Evolutionary conservation across 2,797 vertebrate species (phyloP).

Genomic region (Aratinga solstitialis): DNA sequence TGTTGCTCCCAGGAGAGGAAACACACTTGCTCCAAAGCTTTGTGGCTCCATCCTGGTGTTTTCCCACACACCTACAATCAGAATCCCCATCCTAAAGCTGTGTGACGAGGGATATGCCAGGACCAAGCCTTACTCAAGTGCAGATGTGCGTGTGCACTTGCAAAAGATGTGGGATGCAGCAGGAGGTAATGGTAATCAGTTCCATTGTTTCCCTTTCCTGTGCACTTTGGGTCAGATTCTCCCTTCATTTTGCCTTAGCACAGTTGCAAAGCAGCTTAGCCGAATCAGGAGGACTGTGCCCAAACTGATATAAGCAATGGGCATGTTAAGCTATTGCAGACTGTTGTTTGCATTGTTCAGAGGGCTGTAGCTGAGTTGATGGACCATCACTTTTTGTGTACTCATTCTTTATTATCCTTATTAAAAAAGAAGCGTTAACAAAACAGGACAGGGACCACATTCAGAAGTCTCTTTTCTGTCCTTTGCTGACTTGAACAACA

Average conservation of each 20-base stretch:
- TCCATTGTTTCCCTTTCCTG: neutral
- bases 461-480: neutral
- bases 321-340: neutral
- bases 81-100: neutral
- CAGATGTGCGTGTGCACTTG: accelerated
- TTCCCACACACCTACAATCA: neutral
- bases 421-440: neutral
- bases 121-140: neutral
- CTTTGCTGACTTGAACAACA: neutral
- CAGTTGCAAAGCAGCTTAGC: neutral
- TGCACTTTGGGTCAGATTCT: neutral
- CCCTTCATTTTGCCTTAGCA: neutral
- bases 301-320: neutral
- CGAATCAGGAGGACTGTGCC: neutral
- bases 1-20: neutral
- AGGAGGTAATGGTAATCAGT: neutral
- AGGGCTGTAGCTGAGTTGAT: neutral
- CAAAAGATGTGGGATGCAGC: neutral
- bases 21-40: neutral
- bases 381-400: neutral
- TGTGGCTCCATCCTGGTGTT: neutral
- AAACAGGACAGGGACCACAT: neutral
- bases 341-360: neutral
- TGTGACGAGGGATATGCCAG: neutral
- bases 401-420: neutral